Conservation (phyloP, 2,113 vertebrate species). For the Gobiocypris rarus region DNA sequence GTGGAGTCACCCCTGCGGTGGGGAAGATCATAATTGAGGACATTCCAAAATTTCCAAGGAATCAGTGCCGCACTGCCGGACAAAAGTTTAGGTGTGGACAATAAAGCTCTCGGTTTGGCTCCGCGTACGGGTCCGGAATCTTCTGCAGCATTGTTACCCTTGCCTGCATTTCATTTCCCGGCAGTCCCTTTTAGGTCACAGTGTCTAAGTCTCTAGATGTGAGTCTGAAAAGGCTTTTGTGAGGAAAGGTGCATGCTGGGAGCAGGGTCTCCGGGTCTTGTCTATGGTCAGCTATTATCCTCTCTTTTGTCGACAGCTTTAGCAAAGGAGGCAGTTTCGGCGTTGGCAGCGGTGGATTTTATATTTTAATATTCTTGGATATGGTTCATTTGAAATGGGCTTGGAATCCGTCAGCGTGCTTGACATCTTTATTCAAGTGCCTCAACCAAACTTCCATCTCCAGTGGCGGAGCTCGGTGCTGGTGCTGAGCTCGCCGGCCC, state of each 20-base stretch:
- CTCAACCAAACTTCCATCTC: constrained; percentile 45
- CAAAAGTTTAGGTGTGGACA: constrained; percentile 35
- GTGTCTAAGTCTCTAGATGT: constrained; percentile 37
- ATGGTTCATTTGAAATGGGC: constrained; percentile 74
- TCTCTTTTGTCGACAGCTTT: constrained; percentile 81
- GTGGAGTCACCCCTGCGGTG: constrained; percentile 70
- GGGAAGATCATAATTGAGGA: constrained; percentile 54
- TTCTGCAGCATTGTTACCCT: constrained; percentile 16
- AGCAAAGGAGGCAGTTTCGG: constrained; percentile 69
- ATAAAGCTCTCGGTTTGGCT: constrained; percentile 19
- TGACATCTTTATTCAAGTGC: constrained; percentile 82
- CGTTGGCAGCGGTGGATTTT: constrained; percentile 49
- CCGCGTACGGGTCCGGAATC: not conserved
- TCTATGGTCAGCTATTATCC: constrained; percentile 81
- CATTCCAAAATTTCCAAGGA: constrained; percentile 36
- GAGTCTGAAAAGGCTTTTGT: constrained; percentile 48
- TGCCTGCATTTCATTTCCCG: constrained; percentile 3
- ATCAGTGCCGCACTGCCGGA: constrained; percentile 14
- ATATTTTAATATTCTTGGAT: constrained; percentile 71
- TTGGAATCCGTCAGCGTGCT: constrained; percentile 75
- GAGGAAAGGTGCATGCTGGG: constrained; percentile 28
- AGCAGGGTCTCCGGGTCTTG: constrained; percentile 68
- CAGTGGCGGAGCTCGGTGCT: constrained; percentile 7
- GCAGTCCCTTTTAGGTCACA: constrained; percentile 37
- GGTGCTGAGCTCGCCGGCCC: constrained; percentile 13